Percentiles rank a stretch among this genome's conserved stretches.
phyloP scores from a whole-genome alignment of 2,113 vertebrate genomes.

The Burhinus bistriatus region DNA sequence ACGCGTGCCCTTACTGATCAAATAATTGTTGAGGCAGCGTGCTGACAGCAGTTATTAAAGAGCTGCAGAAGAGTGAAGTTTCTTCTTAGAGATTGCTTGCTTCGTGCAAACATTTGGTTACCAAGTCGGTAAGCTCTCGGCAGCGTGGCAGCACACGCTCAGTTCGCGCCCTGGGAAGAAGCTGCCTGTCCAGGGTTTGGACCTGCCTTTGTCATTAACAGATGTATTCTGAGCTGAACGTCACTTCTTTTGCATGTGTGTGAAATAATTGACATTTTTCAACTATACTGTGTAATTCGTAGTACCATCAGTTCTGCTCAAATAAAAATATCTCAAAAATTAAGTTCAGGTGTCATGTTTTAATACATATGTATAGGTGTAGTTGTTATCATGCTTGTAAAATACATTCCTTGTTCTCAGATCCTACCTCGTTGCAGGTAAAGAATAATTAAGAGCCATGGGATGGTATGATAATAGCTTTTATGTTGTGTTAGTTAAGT shows the following conservation, averaged over 20 bases:
- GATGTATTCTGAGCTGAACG: fast-evolving
- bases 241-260: fast-evolving
- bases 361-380: fast-evolving
- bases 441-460: not conserved
- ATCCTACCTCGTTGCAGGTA: not conserved
- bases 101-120: fast-evolving
- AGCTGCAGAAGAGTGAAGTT: not conserved
- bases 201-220: too few species aligned
- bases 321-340: not conserved
- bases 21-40: fast-evolving
- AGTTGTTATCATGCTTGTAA: not conserved
- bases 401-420: not conserved
- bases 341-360: not conserved
- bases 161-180: fast-evolving
- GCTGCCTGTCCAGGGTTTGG: not conserved
- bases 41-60: fast-evolving
- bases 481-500: not conserved
- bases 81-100: fast-evolving
- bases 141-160: fast-evolving
- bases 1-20: fast-evolving
- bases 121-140: fast-evolving
- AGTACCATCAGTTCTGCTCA: too few species aligned
- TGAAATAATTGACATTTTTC: not conserved
- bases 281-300: fast-evolving
- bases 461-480: not conserved